A percentile compares a stretch with the other conserved stretches of the same genome.
Evolutionary conservation across 2,888 invertebrate genomes (phyloP).

Genomic region (Platycnemis pennipes): DNA sequence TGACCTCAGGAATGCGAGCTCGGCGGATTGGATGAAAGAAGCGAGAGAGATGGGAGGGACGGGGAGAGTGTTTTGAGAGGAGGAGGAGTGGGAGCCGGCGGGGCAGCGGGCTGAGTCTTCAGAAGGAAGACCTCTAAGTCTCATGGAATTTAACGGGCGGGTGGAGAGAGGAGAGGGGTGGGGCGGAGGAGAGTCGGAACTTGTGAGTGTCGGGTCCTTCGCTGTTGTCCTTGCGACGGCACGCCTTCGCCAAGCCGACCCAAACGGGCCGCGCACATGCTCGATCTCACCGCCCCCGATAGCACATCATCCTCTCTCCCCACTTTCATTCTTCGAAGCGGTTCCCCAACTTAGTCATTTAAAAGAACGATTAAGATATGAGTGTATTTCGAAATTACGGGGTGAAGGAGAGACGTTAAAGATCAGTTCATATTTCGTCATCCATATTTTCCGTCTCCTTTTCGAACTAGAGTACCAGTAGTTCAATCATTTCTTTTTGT

Average conservation of each 20-base stretch:
- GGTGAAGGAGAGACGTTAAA: too few relatives aligned
- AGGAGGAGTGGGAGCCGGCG: background rate
- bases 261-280: background rate
- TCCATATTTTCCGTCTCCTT: too few relatives aligned
- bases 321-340: background rate
- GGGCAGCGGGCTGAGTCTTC: constrained; percentile 46
- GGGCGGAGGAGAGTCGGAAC: background rate
- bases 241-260: constrained; percentile 4
- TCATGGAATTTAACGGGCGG: constrained; percentile 66
- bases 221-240: constrained; percentile 38
- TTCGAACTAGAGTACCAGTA: too few relatives aligned
- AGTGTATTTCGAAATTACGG: background rate
- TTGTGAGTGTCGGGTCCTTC: background rate
- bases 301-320: background rate
- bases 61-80: background rate
- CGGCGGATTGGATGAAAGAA: constrained; percentile 60
- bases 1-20: constrained; percentile 64
- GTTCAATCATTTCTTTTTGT: too few relatives aligned
- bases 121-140: constrained; percentile 62
- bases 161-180: constrained; percentile 43
- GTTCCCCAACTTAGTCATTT: background rate
- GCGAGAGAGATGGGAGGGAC: background rate
- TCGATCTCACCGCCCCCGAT: background rate
- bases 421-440: too few relatives aligned
- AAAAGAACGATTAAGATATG: background rate